Evolutionary conservation across 1,140 invertebrate genomes (phyloP), one percentile per base, ranked within the genome.

Genomic region (Cotesia glomerata): DNA sequence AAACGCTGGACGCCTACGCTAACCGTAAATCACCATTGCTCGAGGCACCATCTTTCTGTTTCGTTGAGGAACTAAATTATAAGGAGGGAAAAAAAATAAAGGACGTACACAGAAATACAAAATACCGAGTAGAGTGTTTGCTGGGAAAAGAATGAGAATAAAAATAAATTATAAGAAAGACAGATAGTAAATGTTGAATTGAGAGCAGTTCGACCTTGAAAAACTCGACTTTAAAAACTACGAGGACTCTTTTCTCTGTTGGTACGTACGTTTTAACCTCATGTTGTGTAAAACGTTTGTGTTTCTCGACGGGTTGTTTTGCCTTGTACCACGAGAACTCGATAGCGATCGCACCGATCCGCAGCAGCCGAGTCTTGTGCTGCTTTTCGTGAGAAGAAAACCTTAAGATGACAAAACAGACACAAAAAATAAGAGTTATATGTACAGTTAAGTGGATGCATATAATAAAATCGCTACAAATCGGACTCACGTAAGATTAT

Each of bases 1-100:
- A 86, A 86, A 85, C 84, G 80, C 76, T 77, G 77, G 71, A 80
- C 86, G 83, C 86, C 85, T 79, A 86, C 85, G 80, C 82, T 74
- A 69, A 67, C 70, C 70, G 81, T 86, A 87, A 87, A 85, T 85
- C 84, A 85, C 80, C 16, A 35, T 36, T 14, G 52, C 54, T 71
- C 66, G 58, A 61, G 52, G 62, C 58, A 26, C 26, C 26, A 26
- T 26, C 26, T 26, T 3, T 26, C 26, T 26, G 26, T 26, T 26
- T 26, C 26, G 26, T 26, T 26, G 26, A 26, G 26, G 26, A 26
- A 26, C 26, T 26, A 26, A 26, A 26, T 26, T 26, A 26, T 26
- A 26, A 26, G 26, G 1, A 34, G 51, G 5, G 64, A 51, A 67
- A 35, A 34, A 26, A 26, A 54, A 35, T 13, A 32, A 68, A 69